A percentile compares a stretch with the other conserved stretches of the same genome.
phyloP scores from a whole-genome alignment of 2,113 vertebrate genomes.

The Rhizomys pruinosus region DNA sequence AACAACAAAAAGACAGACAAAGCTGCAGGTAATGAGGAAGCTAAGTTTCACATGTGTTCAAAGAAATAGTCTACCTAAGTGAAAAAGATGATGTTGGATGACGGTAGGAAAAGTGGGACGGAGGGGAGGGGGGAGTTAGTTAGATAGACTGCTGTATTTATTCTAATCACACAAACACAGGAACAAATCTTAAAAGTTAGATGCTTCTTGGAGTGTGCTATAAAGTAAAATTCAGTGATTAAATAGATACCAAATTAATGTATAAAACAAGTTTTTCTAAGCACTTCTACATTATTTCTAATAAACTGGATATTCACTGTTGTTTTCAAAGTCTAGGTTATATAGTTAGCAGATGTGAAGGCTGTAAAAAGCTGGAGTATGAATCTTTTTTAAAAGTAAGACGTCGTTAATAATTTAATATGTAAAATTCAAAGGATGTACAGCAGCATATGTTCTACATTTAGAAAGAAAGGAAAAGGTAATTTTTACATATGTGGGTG shows the following conservation, averaged over 20 bases:
- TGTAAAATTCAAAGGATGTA: constrained; percentile 12
- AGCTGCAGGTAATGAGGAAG: constrained; percentile 75
- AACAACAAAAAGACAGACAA: constrained; percentile 78
- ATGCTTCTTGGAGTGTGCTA: constrained; percentile 60
- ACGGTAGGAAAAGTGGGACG: background rate
- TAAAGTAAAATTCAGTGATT: constrained; percentile 62
- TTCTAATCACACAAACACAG: constrained; percentile 59
- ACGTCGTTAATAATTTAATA: too few species aligned
- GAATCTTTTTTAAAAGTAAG: constrained; percentile 62
- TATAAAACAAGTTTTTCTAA: constrained; percentile 44
- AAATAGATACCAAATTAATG: constrained; percentile 56
- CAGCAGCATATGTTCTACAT: background rate
- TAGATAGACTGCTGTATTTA: constrained; percentile 39
- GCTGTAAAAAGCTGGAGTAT: constrained; percentile 8
- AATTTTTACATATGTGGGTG: constrained; percentile 41
- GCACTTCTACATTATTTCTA: constrained; percentile 28
- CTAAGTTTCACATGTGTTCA: constrained; percentile 49
- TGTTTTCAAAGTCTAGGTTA: constrained; percentile 45
- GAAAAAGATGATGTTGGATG: background rate
- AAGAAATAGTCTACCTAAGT: constrained; percentile 53
- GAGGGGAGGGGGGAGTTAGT: constrained; percentile 41
- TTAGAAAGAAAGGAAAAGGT: background rate
- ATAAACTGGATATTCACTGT: constrained; percentile 8
- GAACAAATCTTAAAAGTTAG: constrained; percentile 30
- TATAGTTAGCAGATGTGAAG: background rate